Conservation (phyloP, 1,140 invertebrate genomes). For the Meteorus sp. region DNA sequence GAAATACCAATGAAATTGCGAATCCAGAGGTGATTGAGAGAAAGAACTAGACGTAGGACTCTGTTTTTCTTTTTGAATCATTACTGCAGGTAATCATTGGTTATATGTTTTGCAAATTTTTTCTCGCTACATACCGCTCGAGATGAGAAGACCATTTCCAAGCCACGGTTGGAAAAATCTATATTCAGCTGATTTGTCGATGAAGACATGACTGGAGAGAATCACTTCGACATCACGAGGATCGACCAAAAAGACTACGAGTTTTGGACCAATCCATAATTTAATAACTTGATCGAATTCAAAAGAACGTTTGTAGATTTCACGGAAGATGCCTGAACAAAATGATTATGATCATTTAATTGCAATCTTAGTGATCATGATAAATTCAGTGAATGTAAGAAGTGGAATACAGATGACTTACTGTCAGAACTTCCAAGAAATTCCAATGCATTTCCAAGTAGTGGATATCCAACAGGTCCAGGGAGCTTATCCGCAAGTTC, state of each 20-base stretch:
- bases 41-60: too few relatives aligned
- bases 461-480: slow-evolving; percentile 68
- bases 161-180: slow-evolving; percentile 75
- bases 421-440: slow-evolving; percentile 68
- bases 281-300: slow-evolving; percentile 65
- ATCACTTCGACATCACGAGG: slow-evolving; percentile 76
- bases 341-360: neutral
- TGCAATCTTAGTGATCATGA: neutral
- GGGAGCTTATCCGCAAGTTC: slow-evolving; percentile 71
- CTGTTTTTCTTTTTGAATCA: too few relatives aligned
- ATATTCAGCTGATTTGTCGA: slow-evolving; percentile 74
- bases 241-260: slow-evolving; percentile 71
- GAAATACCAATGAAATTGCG: too few relatives aligned
- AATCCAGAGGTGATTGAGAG: too few relatives aligned
- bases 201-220: slow-evolving; percentile 73
- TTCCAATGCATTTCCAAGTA: slow-evolving; percentile 73
- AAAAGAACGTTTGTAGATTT: slow-evolving; percentile 61
- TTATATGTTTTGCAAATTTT: too few relatives aligned
- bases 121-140: slow-evolving; percentile 62
- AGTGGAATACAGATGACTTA: slow-evolving; percentile 41
- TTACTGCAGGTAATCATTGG: too few relatives aligned
- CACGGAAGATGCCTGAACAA: slow-evolving; percentile 68
- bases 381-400: neutral
- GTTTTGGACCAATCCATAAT: slow-evolving; percentile 74
- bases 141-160: slow-evolving; percentile 74